Conservation (phyloP, 2,113 vertebrate genomes). For the Nothoprocta perdicaria region DNA sequence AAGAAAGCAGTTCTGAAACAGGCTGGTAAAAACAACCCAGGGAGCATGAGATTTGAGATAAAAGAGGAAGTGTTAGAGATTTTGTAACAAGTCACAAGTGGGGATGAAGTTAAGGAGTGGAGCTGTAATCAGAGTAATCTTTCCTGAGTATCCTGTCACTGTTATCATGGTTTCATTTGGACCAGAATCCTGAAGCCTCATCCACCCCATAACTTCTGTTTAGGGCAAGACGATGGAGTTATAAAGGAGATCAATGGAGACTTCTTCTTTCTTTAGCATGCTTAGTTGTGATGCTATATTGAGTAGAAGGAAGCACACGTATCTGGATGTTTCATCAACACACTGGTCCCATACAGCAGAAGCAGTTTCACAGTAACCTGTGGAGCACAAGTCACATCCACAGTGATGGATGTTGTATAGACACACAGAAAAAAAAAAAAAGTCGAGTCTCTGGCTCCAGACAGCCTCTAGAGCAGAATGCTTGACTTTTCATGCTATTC, state of each 20-base stretch:
- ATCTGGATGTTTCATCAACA: neutral
- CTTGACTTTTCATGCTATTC: neutral
- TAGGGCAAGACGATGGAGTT: neutral
- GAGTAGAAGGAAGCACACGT: neutral
- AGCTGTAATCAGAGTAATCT: neutral
- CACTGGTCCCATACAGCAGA: neutral
- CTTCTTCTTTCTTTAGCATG: neutral
- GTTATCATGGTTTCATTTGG: neutral
- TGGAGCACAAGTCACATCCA: neutral
- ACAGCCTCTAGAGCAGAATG: neutral
- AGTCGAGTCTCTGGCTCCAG: neutral
- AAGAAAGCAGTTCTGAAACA: conserved; percentile 2
- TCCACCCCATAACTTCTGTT: neutral
- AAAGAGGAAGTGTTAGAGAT: neutral
- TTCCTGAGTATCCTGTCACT: rapidly evolving
- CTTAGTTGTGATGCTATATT: neutral
- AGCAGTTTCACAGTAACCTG: rapidly evolving
- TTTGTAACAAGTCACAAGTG: neutral
- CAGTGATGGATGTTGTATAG: neutral
- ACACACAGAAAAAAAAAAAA: too few relatives aligned
- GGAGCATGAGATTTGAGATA: neutral
- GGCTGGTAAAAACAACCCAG: neutral
- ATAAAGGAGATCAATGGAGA: neutral
- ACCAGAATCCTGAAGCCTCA: neutral
- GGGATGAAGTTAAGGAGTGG: neutral